Evolutionary conservation across 2,113 vertebrate species (phyloP).

Genomic region (Poicephalus gulielmi): DNA sequence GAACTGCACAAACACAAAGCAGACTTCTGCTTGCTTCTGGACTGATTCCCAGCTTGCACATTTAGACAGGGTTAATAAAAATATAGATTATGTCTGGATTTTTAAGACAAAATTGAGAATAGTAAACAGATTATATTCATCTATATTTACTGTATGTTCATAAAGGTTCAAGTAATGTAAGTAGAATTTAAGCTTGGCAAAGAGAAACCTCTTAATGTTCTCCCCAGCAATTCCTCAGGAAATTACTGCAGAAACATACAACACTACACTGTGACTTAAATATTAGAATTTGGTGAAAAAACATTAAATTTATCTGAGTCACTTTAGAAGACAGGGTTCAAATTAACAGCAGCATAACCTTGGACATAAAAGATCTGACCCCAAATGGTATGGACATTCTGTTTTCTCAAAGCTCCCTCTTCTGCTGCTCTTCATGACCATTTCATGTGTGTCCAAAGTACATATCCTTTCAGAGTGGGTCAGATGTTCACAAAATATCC

Average conservation of each 20-base stretch:
- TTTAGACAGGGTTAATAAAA: slow-evolving; percentile 71
- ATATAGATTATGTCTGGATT: slow-evolving; percentile 68
- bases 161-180: slow-evolving; percentile 56
- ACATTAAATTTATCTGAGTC: not conserved
- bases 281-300: slow-evolving; percentile 32
- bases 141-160: slow-evolving; percentile 55
- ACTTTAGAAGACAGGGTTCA: not conserved
- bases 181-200: slow-evolving; percentile 49
- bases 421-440: not conserved
- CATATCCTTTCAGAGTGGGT: not conserved
- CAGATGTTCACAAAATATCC: not conserved
- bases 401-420: not conserved
- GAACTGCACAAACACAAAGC: slow-evolving; percentile 61
- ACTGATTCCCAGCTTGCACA: slow-evolving; percentile 61
- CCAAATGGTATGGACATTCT: not conserved
- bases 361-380: not conserved
- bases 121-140: slow-evolving; percentile 73
- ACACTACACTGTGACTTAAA: not conserved
- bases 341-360: not conserved
- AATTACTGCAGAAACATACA: slow-evolving; percentile 35
- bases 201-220: not conserved
- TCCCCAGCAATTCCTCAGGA: slow-evolving; percentile 52
- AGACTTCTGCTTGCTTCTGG: slow-evolving; percentile 57
- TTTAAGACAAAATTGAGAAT: slow-evolving; percentile 68
- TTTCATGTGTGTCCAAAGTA: not conserved